These are phyloP conservation scores for Brachyrhaphis roseni DNA, from an alignment of 2,797 vertebrate genomes.

Conservation along the genomic window DNA sequence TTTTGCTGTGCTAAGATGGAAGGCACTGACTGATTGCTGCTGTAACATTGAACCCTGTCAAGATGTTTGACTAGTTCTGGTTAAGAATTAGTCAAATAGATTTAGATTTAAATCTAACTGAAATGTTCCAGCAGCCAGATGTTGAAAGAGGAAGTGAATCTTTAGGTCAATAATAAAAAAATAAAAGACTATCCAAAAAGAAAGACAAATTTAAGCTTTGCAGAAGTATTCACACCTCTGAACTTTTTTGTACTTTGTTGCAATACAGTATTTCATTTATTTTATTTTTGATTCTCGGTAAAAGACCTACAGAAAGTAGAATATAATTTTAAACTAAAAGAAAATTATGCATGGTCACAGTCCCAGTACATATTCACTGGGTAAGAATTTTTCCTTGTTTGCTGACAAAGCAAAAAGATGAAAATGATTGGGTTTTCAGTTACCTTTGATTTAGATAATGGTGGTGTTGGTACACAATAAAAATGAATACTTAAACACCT, in stretches of 20 bases:
- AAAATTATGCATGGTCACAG: not conserved
- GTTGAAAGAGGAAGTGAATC: not conserved
- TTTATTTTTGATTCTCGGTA: not conserved
- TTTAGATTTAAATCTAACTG: not conserved
- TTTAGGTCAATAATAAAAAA: not conserved
- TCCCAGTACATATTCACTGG: not conserved
- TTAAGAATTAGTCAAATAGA: not conserved
- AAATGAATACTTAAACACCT: not conserved
- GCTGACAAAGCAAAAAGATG: not conserved
- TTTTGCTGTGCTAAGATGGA: not conserved
- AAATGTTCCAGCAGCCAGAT: not conserved
- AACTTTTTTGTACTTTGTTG: not conserved
- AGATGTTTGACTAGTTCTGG: not conserved
- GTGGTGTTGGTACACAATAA: not conserved
- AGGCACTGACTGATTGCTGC: not conserved
- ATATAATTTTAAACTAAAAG: not conserved
- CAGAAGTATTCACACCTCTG: not conserved
- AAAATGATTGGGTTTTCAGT: not conserved
- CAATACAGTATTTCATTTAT: not conserved
- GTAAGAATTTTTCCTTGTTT: not conserved
- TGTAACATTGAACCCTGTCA: not conserved
- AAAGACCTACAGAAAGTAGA: not conserved
- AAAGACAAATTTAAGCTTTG: not conserved
- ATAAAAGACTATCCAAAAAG: not conserved
- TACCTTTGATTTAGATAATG: not conserved